These are phyloP conservation scores for Heteromyza rotundicornis DNA, from an alignment of 2,888 invertebrate genomes.

Conservation along the genomic window DNA sequence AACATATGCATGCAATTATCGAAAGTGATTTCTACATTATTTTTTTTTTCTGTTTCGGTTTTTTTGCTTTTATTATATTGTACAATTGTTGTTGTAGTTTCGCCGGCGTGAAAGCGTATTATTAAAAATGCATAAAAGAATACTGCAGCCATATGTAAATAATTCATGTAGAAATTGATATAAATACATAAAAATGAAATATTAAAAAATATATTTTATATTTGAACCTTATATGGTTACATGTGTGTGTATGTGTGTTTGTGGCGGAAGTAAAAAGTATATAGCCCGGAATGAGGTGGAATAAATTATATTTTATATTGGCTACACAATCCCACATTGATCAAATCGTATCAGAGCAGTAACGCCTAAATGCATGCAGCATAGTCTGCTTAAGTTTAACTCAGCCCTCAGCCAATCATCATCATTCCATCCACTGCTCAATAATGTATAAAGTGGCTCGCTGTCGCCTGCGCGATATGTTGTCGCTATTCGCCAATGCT, in stretches of 20 bases:
- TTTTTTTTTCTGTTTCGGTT: conserved; percentile 7
- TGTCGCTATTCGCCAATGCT: neutral
- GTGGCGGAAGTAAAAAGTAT: too few species aligned
- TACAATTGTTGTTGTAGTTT: conserved; percentile 8
- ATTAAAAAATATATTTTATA: too few species aligned
- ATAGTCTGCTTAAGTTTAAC: neutral
- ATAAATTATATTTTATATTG: too few species aligned
- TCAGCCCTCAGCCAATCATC: neutral
- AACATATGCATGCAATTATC: conserved; percentile 33
- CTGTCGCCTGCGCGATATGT: neutral
- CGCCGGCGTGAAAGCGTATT: conserved; percentile 28
- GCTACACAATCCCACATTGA: too few species aligned
- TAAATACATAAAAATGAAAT: conserved; percentile 29
- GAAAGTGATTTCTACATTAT: conserved; percentile 41
- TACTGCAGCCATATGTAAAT: conserved; percentile 20
- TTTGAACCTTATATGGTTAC: too few species aligned
- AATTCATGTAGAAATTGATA: conserved; percentile 28
- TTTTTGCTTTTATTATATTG: conserved; percentile 5
- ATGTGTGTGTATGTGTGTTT: too few species aligned
- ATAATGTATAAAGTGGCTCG: neutral
- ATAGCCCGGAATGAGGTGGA: too few species aligned
- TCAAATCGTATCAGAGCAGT: too few species aligned
- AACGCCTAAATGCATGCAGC: neutral
- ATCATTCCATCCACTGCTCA: neutral
- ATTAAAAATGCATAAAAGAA: conserved; percentile 46